phyloP scores from a whole-genome alignment of 2,888 invertebrate genomes.

The Dryadula phaetusa region DNA sequence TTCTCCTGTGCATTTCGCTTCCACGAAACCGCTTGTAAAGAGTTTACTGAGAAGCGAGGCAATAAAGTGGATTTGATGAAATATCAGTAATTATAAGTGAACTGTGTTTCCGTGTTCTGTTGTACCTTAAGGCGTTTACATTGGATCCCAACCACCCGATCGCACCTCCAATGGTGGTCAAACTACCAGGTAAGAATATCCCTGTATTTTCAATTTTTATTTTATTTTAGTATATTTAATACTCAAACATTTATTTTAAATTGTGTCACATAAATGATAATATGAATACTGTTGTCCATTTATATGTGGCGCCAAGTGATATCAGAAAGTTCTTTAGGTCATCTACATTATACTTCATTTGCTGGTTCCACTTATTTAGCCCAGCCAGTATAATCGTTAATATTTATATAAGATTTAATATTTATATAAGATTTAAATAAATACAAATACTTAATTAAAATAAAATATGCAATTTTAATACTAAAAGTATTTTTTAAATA shows the following conservation, averaged over 20 bases:
- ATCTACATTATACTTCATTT: slow-evolving; percentile 40
- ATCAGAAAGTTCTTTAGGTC: slow-evolving; percentile 50
- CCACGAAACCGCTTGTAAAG: slow-evolving; percentile 81
- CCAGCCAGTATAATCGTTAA: background rate
- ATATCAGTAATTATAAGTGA: slow-evolving; percentile 79
- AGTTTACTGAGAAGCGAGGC: slow-evolving; percentile 81
- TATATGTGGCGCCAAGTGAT: slow-evolving; percentile 49
- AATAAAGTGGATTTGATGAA: slow-evolving; percentile 82
- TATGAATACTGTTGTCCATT: slow-evolving; percentile 15
- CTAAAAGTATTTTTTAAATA: no score
- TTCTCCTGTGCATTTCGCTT: slow-evolving; percentile 78
- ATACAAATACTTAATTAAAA: no score
- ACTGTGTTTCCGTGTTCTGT: slow-evolving; percentile 78
- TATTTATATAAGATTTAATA: no score
- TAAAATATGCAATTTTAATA: no score
- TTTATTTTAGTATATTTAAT: background rate
- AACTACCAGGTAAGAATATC: slow-evolving; percentile 76
- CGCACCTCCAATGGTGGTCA: slow-evolving; percentile 83
- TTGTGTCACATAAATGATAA: slow-evolving; percentile 34
- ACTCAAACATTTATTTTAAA: background rate
- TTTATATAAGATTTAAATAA: no score
- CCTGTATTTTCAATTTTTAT: slow-evolving; percentile 18
- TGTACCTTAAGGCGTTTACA: slow-evolving; percentile 75
- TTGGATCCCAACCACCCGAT: slow-evolving; percentile 80
- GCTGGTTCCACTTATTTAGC: slow-evolving; percentile 15